Evolutionary conservation across 2,888 invertebrate species (phyloP).

Genomic region (Euplexia lucipara): DNA sequence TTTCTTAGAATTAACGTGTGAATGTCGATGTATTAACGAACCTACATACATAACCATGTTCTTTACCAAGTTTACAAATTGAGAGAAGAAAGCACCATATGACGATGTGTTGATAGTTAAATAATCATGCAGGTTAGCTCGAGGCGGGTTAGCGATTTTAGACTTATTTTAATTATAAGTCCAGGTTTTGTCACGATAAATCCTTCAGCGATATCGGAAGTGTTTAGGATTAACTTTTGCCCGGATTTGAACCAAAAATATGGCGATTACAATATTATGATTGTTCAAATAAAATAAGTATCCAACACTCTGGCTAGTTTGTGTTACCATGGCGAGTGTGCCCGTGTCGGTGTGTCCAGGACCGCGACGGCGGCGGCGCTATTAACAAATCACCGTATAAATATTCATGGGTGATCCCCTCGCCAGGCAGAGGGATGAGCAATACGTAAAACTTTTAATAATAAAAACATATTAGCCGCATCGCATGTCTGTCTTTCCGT

Average conservation of each 20-base stretch:
- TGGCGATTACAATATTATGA: neutral
- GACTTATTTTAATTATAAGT: no score
- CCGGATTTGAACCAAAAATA: no score
- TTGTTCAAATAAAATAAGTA: neutral
- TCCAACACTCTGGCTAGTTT: neutral
- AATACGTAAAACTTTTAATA: constrained; percentile 87
- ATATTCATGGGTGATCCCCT: constrained; percentile 87
- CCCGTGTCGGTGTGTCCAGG: no score
- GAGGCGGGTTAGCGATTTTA: no score
- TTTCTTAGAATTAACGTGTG: constrained; percentile 18
- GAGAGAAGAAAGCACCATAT: neutral
- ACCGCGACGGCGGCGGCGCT: constrained; percentile 58
- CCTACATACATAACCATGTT: neutral
- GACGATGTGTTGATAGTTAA: neutral
- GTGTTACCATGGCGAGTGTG: neutral
- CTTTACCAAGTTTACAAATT: constrained; percentile 1
- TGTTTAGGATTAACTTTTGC: no score
- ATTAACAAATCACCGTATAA: constrained; percentile 88
- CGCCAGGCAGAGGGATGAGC: constrained; percentile 78
- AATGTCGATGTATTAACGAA: no score
- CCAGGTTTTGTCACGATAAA: no score
- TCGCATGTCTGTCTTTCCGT: constrained; percentile 90
- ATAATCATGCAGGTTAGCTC: no score
- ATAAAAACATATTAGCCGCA: constrained; percentile 90
- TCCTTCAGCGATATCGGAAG: no score